These are phyloP conservation scores for Antedon mediterranea DNA, from an alignment of 53 echinoderm and acorn worm species.

Conservation along the genomic window DNA sequence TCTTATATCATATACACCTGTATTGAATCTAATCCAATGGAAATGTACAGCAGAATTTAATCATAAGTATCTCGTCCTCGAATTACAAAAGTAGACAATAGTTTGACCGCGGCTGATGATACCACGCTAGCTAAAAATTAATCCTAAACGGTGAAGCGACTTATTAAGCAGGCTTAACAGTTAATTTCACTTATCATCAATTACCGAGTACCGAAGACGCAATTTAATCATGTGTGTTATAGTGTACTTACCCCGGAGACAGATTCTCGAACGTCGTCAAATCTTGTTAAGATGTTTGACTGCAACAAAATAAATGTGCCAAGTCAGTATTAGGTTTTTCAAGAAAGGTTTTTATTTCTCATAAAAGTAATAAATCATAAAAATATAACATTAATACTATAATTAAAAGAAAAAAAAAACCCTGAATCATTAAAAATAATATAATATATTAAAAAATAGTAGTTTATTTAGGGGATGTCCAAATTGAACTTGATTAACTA, in stretches of 20 bases:
- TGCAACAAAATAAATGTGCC: no score
- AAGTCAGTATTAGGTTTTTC: no score
- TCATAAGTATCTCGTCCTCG: not conserved
- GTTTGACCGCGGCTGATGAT: not conserved
- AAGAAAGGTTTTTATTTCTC: no score
- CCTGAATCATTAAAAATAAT: no score
- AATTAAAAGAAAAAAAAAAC: no score
- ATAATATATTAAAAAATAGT: no score
- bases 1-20: not conserved
- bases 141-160: not conserved
- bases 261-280: slow-evolving; percentile 63
- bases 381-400: no score
- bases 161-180: not conserved
- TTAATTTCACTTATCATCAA: not conserved
- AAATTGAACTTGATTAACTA: no score
- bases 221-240: not conserved
- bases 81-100: not conserved
- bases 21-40: no score
- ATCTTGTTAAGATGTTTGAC: slow-evolving; percentile 70
- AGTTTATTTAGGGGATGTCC: no score
- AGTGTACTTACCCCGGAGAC: slow-evolving; percentile 1
- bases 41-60: not conserved
- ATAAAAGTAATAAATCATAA: no score
- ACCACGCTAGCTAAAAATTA: not conserved
- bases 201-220: no score